Conservation (phyloP, 2,113 vertebrate genomes). For the Ardeotis arabs region DNA sequence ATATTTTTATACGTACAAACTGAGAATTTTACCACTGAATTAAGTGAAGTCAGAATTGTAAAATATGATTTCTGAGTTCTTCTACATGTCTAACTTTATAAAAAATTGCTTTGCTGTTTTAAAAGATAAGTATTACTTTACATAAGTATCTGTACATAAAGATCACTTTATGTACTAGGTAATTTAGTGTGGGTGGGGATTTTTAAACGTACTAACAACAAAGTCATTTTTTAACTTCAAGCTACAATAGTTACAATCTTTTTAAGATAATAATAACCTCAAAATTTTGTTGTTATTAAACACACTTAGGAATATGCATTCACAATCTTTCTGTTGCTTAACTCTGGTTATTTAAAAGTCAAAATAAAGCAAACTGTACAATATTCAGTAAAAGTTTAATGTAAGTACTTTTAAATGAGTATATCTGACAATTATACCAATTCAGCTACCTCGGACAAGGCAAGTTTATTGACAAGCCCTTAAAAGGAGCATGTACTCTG, state of each 20-base stretch:
- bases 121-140: background rate
- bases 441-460: background rate
- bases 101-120: background rate
- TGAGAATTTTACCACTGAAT: background rate
- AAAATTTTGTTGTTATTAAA: background rate
- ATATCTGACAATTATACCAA: background rate
- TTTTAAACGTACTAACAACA: background rate
- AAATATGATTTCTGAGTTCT: background rate
- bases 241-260: background rate
- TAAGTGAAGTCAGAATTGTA: background rate
- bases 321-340: background rate
- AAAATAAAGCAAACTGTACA: background rate
- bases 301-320: background rate
- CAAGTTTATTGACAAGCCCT: background rate
- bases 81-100: background rate
- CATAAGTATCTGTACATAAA: background rate
- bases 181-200: background rate
- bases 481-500: rapidly evolving
- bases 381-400: background rate
- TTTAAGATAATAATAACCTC: background rate
- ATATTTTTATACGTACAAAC: background rate
- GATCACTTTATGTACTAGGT: background rate
- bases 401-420: background rate
- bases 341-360: background rate
- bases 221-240: background rate